Percentiles rank a stretch among this genome's conserved stretches.
Evolutionary conservation across 2,797 vertebrate genomes (phyloP).

Genomic region (Mareca penelope): DNA sequence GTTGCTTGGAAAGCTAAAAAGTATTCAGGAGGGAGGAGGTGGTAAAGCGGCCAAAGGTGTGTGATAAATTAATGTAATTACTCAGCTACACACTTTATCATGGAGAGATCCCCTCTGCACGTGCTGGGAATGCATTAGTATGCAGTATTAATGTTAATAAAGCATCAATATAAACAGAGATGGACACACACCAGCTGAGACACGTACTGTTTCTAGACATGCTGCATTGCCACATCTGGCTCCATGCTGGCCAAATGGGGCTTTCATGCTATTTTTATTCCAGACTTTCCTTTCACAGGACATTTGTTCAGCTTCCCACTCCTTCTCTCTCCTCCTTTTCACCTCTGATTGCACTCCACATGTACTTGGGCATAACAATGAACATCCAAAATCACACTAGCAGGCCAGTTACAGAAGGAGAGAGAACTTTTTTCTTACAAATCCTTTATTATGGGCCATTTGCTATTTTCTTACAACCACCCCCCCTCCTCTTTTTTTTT

Average conservation of each 20-base stretch:
- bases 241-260: neutral
- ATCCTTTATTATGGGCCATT: neutral
- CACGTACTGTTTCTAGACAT: neutral
- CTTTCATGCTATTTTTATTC: slow-evolving; percentile 59
- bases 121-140: neutral
- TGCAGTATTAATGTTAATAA: neutral
- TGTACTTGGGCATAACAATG: neutral
- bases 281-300: neutral
- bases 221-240: slow-evolving; percentile 1
- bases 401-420: neutral
- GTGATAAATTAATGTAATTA: slow-evolving; percentile 36
- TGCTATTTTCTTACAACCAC: neutral
- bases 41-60: neutral
- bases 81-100: neutral
- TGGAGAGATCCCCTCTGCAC: neutral
- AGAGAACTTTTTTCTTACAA: neutral
- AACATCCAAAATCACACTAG: neutral
- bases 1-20: neutral
- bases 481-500: neutral
- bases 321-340: neutral
- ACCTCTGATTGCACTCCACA: neutral
- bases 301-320: slow-evolving; percentile 1
- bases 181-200: slow-evolving; percentile 6
- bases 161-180: neutral
- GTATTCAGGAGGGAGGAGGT: neutral